phyloP scores from a whole-genome alignment of 2,797 vertebrate species.

The Typhlichthys subterraneus region DNA sequence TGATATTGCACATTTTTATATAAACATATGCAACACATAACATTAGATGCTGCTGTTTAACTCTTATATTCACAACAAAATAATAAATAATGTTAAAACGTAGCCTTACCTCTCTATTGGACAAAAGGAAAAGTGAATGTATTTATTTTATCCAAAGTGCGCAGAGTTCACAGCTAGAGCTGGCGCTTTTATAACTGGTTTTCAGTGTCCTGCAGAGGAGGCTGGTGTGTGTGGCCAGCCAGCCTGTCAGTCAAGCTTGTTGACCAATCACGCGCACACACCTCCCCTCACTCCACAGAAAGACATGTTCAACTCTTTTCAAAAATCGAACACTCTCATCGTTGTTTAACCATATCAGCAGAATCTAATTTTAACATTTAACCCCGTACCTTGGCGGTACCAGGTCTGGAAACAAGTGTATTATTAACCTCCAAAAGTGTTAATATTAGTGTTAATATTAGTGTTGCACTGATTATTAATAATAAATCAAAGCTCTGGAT shows the following conservation, averaged over 20 bases:
- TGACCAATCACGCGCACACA: constrained; percentile 60
- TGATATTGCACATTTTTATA: too few relatives aligned
- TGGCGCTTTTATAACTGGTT: constrained; percentile 58
- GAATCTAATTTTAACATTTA: neutral
- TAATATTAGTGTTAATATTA: too few relatives aligned
- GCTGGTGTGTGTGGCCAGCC: constrained; percentile 35
- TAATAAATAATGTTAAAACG: neutral
- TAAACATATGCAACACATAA: too few relatives aligned
- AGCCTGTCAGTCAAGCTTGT: constrained; percentile 49
- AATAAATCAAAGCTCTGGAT: too few relatives aligned
- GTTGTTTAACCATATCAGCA: too few relatives aligned
- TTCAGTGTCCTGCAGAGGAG: constrained; percentile 20
- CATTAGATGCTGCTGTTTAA: too few relatives aligned
- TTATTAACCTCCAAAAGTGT: too few relatives aligned
- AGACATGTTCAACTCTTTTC: too few relatives aligned
- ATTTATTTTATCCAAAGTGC: constrained; percentile 24
- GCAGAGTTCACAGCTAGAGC: constrained; percentile 29
- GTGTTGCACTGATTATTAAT: too few relatives aligned
- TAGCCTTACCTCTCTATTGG: constrained; percentile 39
- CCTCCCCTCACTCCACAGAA: constrained; percentile 63
- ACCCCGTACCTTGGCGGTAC: neutral
- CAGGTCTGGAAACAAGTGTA: neutral
- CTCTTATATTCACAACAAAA: too few relatives aligned
- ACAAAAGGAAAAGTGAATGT: neutral
- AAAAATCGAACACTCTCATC: too few relatives aligned